phyloP scores from a whole-genome alignment of 2,113 vertebrate genomes.

The Pelobates fuscus region DNA sequence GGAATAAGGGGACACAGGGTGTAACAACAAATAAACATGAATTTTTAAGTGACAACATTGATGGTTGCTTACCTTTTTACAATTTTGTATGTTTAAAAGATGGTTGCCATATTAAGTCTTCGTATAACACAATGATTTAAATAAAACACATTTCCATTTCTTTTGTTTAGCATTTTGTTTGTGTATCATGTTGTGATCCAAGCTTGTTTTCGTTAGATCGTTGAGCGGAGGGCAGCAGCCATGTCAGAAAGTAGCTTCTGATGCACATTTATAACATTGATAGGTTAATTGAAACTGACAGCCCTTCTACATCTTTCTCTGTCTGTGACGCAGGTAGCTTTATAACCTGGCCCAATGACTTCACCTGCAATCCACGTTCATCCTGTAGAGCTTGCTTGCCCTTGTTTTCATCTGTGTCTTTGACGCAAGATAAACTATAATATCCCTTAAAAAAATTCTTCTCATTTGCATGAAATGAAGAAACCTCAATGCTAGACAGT shows the following conservation, averaged over 20 bases:
- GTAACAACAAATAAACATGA: no score
- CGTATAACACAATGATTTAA: no score
- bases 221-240: constrained; percentile 49
- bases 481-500: constrained; percentile 19
- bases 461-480: constrained; percentile 61
- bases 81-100: no score
- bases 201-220: no score
- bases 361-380: constrained; percentile 53
- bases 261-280: constrained; percentile 59
- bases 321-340: constrained; percentile 57
- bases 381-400: constrained; percentile 29
- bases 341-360: constrained; percentile 48
- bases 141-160: not conserved
- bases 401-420: constrained; percentile 53
- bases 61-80: no score
- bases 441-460: constrained; percentile 56
- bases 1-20: no score
- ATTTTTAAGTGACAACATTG: no score
- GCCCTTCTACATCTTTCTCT: constrained; percentile 54
- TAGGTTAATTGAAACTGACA: constrained; percentile 69
- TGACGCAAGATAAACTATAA: constrained; percentile 56
- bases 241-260: constrained; percentile 61
- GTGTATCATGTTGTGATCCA: constrained; percentile 38
- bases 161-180: not conserved
- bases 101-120: no score